Base-by-base conservation (phyloP, 2,113 vertebrate species). In the Zapornia atra region DNA sequence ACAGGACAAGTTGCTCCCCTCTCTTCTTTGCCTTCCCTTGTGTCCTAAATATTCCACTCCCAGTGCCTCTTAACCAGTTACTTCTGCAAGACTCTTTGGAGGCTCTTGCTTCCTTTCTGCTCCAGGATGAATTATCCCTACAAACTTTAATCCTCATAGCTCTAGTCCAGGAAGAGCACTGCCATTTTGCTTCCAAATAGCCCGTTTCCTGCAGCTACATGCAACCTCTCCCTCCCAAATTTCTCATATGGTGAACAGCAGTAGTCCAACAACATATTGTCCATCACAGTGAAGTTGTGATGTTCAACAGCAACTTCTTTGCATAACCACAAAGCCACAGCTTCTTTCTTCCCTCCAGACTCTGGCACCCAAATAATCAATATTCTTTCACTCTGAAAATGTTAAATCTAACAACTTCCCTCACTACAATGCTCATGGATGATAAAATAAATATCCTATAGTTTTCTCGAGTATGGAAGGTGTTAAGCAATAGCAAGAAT, bases 31-130 rank as follows among this genome's bases (percentile, higher is more conserved):
- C 33, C 44, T 84, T 92, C 24, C 44, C 36, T 34, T 22, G 18
- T 83, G 66, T 86, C 86, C 96, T 94, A 95, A 95, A 90, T 96
- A 95, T 65, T 94, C 84, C 87, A 85, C 28, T 86, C 92, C 85
- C 76, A 86, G 38, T 82, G 81, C 61, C 72, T 96, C 95, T 96
- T 82, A 90, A 90, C 80, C 86, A 95, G 81, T 93, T 94, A 96
- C 82, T 71, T 82, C 83, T 92, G 71, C 83, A 91, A 90, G 96
- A 83, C 34, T 69, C 85, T 94, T 93, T 76, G 81, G 88, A 95
- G 87, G 80, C 73, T 93, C 21, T 88, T 95, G 87, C 77, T 93
- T 96, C 70, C 77, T 86, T 96, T 95, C 71, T 79, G 59, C 86
- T 95, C 60, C 81, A 95, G 64, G 70, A 86, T 91, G 88, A 97